phyloP scores from a whole-genome alignment of 2,888 invertebrate species.

The Prosapia bicincta region DNA sequence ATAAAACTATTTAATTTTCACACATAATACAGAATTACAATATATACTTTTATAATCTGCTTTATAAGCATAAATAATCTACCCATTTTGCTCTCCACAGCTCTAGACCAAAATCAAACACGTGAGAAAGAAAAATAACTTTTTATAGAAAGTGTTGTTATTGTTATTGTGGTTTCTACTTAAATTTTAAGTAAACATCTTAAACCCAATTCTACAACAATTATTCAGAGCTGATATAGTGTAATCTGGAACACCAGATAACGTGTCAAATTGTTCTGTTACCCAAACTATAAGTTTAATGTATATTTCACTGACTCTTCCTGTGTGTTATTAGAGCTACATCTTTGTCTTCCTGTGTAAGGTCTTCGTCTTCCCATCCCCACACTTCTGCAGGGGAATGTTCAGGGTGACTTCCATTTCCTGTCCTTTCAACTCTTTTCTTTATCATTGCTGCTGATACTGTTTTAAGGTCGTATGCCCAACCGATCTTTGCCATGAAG shows the following conservation, averaged over 20 bases:
- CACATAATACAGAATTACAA: not conserved
- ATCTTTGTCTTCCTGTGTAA: slow-evolving; percentile 39
- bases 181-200: not conserved
- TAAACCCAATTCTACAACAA: not conserved
- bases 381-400: slow-evolving; percentile 61
- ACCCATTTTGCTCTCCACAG: not conserved
- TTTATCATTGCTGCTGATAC: slow-evolving; percentile 66
- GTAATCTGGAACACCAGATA: not conserved
- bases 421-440: slow-evolving; percentile 67
- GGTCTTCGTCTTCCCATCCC: slow-evolving; percentile 75
- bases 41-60: not conserved
- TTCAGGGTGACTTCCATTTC: slow-evolving; percentile 64
- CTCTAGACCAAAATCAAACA: not conserved
- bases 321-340: slow-evolving; percentile 38
- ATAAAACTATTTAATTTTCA: not conserved
- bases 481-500: slow-evolving; percentile 65
- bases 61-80: not conserved
- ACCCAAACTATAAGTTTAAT: not conserved
- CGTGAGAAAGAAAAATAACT: no score
- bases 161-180: not conserved
- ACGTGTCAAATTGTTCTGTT: not conserved
- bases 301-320: slow-evolving; percentile 15
- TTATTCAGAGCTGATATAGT: not conserved
- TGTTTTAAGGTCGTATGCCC: slow-evolving; percentile 82
- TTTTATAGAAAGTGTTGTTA: no score